Evolutionary conservation across 2,113 vertebrate species (phyloP), one percentile per base, ranked within the genome.

Genomic region (Neofelis nebulosa): DNA sequence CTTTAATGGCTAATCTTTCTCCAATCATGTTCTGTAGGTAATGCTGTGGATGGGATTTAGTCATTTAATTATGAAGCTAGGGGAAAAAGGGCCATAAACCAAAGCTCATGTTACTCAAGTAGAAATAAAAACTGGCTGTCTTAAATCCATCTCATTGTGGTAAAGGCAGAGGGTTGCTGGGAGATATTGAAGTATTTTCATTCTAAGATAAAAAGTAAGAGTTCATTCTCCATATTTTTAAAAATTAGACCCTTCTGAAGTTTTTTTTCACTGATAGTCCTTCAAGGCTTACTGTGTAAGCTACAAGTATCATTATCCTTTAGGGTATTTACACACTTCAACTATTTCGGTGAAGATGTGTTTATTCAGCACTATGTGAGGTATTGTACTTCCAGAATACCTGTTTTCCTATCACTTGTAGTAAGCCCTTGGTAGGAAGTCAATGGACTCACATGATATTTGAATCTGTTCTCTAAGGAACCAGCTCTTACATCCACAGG

Each of bases 1-100:
- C 78, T 98, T 57, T 98, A 97, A 98, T 97, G 89, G 98, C 94
- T 96, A 98, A 98, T 98, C 89, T 91, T 98, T 95, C 96, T 98
- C 96, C 97, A 97, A 33, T 89, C 78, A 25, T 95, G 88, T 98
- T 98, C 98, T 55, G 96, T 97, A 66, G 94, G 83, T 98, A 98
- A 98, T 97, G 78, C 66, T 91, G 31, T 92, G 89, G 80, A 98
- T 96, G 89, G 74, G 96, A 98, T 98, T 98, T 98, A 97, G 95
- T 83, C 86, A 98, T 98, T 99, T 98, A 99, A 98, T 99, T 98
- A 98, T n/a, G 89, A 97, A 68, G 61, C 68, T 92, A 11, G 52
- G 61, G 41, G 48, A 81, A 95, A 97, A 94, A 96, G 94, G 95
- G 87, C 82, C 97, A 97, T 98, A 98, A 98, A 98, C 94, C 61